phyloP scores from a whole-genome alignment of 2,797 vertebrate species.

The Poecilia velifera region DNA sequence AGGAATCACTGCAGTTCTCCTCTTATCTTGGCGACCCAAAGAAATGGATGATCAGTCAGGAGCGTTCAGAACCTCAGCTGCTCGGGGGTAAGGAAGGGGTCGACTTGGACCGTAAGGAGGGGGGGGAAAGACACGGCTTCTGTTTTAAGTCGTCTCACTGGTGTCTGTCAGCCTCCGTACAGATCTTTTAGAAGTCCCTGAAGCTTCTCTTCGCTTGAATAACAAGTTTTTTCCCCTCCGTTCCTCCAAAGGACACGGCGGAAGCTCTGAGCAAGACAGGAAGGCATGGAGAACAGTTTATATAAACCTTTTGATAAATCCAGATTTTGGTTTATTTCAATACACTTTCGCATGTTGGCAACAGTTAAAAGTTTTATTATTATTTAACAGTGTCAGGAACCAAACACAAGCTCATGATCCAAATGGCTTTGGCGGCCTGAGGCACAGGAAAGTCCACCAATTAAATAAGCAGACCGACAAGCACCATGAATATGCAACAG shows the following conservation, averaged over 20 bases:
- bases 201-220: neutral
- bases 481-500: neutral
- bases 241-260: neutral
- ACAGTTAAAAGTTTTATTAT: neutral
- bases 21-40: constrained; percentile 14
- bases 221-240: neutral
- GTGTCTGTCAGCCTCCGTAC: neutral
- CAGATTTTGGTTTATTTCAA: neutral
- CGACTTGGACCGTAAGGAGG: neutral
- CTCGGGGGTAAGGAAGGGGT: neutral
- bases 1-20: constrained; percentile 9
- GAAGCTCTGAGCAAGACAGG: neutral
- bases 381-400: neutral
- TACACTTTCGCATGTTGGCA: neutral
- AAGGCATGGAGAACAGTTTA: neutral
- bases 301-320: neutral
- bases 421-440: neutral
- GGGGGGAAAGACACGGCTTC: neutral
- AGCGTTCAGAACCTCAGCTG: constrained; percentile 1
- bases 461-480: neutral
- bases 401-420: neutral
- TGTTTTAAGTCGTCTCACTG: neutral
- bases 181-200: neutral
- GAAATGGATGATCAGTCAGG: constrained; percentile 11
- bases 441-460: neutral